Evolutionary conservation across 2,888 invertebrate genomes (phyloP).

Genomic region (Ochropleura leucogaster): DNA sequence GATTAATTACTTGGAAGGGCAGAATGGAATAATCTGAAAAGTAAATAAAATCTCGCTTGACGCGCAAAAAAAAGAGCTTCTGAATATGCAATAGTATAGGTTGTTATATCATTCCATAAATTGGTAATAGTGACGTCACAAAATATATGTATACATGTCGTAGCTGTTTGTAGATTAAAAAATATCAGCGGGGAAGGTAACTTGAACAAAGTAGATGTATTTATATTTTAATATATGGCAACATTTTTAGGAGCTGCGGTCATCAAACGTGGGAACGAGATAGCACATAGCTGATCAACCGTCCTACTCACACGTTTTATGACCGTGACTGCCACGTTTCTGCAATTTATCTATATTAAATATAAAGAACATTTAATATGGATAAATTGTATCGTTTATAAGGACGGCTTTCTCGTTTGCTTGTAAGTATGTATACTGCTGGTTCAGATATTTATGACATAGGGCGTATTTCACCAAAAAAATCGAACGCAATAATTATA

Average conservation of each 20-base stretch:
- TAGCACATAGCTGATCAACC: not conserved
- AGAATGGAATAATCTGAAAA: not conserved
- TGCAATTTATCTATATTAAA: no score
- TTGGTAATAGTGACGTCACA: conserved; percentile 40
- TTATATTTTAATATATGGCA: not conserved
- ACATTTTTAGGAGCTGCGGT: not conserved
- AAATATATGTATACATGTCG: conserved; percentile 8
- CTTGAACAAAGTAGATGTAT: conserved; percentile 11
- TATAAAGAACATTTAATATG: not conserved
- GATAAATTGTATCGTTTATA: not conserved
- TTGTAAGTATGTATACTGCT: conserved; percentile 34
- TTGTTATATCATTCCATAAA: conserved; percentile 42
- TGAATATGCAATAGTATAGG: conserved; percentile 6
- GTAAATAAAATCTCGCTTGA: not conserved
- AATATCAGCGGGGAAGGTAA: not conserved
- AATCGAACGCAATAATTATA: not conserved
- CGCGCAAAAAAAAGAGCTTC: conserved; percentile 25
- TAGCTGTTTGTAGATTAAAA: conserved; percentile 6
- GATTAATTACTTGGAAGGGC: not conserved
- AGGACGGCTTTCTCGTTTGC: not conserved
- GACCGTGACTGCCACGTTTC: not conserved
- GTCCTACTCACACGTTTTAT: not conserved
- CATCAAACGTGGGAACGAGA: conserved; percentile 4
- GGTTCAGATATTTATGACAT: conserved; percentile 25
- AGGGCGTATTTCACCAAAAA: not conserved